Evolutionary conservation across 1,140 invertebrate genomes (phyloP), one percentile per base, ranked within the genome.

Genomic region (Eulimnadia texana): DNA sequence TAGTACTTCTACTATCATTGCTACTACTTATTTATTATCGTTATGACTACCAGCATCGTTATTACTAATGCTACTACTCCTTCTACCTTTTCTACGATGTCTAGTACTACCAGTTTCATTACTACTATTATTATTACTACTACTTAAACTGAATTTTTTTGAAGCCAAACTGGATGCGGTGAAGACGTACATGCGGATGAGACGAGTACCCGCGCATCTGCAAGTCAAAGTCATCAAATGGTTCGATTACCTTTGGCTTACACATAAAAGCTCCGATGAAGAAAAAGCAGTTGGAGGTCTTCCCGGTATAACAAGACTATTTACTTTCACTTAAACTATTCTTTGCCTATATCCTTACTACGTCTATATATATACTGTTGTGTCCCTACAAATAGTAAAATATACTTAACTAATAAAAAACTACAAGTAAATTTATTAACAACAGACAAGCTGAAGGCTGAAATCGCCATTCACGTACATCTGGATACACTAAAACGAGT

Each of bases 231-330:
- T 98, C 55, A 98, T 98, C 74, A 93, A 94, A 73, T 98, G 94
- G 94, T 98, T 98, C 74, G 94, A 98, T 78, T 98, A 98, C 73
- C 80, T 98, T 64, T 98, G 95, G 94, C 82, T 97, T 64, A 96
- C 92, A 62, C 93, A 98, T 78, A 98, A 97, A 75, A 96, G 92
- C 71, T 94, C 92, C 0, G 93, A 98, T 72, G 94, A 98, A 73
- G 93, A 98, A 72, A 88, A 86, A 73, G 89, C 90, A 54, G 90
- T 95, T 63, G 90, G 88, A 68, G 94, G 91, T 78, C 82, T 95
- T 69, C 91, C 91, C 68, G 82, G 81, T 84, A 66, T 72, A 70
- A 69, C 29, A 20, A 25, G 27, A 47, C 53, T 6, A 28, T 27
- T 24, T 49, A 24, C 23, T 56, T 9, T 42, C 16, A 16, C 16